Base-by-base conservation (phyloP, 2,113 vertebrate genomes). In the Bos javanicus region DNA sequence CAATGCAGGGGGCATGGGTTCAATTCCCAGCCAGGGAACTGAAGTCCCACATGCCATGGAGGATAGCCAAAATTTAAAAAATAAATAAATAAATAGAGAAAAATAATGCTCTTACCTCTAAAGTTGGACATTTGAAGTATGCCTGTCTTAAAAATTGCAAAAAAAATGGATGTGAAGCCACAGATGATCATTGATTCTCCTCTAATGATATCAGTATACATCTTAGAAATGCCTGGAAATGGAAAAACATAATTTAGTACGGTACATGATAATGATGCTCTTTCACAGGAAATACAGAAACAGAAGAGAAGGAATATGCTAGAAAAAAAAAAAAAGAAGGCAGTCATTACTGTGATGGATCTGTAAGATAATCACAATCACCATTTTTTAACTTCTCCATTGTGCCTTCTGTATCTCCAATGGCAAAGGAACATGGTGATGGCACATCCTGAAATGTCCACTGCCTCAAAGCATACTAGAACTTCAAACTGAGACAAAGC, bases 191-290 rank as follows among this genome's bases (percentile, higher is more conserved):
- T 25, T 6, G 98, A 95, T 85, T 98, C 98, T 94, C 97, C 98
- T 98, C 84, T 97, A 17, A 98, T 94, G 10, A 97, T 85, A 85
- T 98, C 97, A 26, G 26, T 88, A 19, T 92, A 97, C 33, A 97
- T 94, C 93, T 98, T 98, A 85, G 98, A 97, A 95, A 97, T n/a
- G 19, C 97, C 98, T 98, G 21, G 10, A 82, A 94, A 97, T 86
- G 36, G 23, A 96, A 97, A 84, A 92, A 13, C 43, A 46, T 7
- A 39, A 26, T 64, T 91, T n/a, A 92, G 62, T 78, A 33, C 2
- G 3, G 10, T 36, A 5, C 4, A 46, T 52, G 25, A n/a, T 90
- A 88, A 92, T 28, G 1, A 82, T 74, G 54, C 16, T 89, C 7
- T 43, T 82, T 10, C 30, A 19, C 36, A 57, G 17, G 67, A 95